phyloP scores from a whole-genome alignment of 92 coral and sea anemone genomes.

The Umimayanthus kanabou region DNA sequence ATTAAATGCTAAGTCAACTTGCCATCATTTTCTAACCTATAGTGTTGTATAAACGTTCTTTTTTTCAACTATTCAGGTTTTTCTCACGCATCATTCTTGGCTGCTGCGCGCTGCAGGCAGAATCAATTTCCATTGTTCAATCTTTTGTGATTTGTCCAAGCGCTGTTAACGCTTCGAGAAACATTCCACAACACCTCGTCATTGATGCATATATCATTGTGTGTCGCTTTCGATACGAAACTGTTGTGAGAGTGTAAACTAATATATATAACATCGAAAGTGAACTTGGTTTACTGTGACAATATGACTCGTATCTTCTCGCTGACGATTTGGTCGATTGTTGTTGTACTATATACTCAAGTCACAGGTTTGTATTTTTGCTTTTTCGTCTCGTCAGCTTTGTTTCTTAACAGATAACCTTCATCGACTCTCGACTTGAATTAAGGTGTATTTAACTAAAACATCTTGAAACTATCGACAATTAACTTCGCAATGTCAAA shows the following conservation, averaged over 20 bases:
- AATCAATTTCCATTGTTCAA: no score
- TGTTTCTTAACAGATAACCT: not conserved
- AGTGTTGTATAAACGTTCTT: not conserved
- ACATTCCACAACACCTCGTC: not conserved
- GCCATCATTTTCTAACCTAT: not conserved
- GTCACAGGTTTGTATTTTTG: not conserved
- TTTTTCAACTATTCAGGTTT: not conserved
- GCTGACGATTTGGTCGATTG: not conserved
- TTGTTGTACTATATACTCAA: not conserved
- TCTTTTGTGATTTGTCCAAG: no score
- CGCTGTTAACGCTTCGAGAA: not conserved
- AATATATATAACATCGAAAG: not conserved
- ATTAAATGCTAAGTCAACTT: not conserved
- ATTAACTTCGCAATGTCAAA: no score
- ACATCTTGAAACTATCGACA: no score
- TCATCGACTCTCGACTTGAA: no score
- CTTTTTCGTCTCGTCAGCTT: not conserved
- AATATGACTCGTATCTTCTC: not conserved
- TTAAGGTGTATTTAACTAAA: no score
- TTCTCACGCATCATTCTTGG: not conserved
- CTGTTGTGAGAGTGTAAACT: no score
- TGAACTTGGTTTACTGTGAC: no score
- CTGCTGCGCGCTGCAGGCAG: not conserved
- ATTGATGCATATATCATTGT: not conserved
- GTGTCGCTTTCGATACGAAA: not conserved